Base-by-base conservation (phyloP, 2,888 invertebrate genomes). In the Acrobasis suavella region DNA sequence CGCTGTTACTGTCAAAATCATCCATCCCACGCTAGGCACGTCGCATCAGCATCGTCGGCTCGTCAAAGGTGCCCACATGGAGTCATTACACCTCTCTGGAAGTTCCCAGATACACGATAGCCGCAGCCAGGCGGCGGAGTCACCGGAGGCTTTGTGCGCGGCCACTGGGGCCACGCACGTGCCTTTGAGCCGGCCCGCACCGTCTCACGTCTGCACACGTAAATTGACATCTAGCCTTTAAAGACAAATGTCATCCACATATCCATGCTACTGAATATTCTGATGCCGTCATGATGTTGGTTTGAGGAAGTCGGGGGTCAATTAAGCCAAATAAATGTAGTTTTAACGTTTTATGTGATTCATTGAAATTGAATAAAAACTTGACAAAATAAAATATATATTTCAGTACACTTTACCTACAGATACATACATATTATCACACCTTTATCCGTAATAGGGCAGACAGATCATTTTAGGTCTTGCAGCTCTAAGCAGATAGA, bases 31-130 rank as follows among this genome's bases (percentile, higher is more conserved):
- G 87, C 86, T 64, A 60, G 69, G 64, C 76, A 76, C 81, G 80
- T 83, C 84, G 83, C 75, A 78, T 80, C 76, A 75, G 78, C 76
- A 78, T 73, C 75, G 86, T 76, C 90, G 90, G 89, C 81, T 81
- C 79, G 74, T 86, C 82, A 83, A 87, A 86, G 88, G 87, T 86
- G 87, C 90, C 87, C 87, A 89, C 87, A 83, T 80, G 74, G 78
- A 78, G 83, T 86, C 84, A 87, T 91, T 90, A 90, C 90, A 88
- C 89, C 86, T 86, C 81, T 81, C 75, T 78, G 82, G 83, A 81
- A 76, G 82, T 81, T 83, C 74, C 77, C 77, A 82, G 85, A 86
- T 86, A 76, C 62, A 66, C 75, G 85, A 85, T 86, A 85, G 76
- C 77, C 77, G 63, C 72, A 73, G 76, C 75, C 73, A 69, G 59